Evolutionary conservation across 2,888 invertebrate species (phyloP).

Genomic region (Ariolimax columbianus): DNA sequence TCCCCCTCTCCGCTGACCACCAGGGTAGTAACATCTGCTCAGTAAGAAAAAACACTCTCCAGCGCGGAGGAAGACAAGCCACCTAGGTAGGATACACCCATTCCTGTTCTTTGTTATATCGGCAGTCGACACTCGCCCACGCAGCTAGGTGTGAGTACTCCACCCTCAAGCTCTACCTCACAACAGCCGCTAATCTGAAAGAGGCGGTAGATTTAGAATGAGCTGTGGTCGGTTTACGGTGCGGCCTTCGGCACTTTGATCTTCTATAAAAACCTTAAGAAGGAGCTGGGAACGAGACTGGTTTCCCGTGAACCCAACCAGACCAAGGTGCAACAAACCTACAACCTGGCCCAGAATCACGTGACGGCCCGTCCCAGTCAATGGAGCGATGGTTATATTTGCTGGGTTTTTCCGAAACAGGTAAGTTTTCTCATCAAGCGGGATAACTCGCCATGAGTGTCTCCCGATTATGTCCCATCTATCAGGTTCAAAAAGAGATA

Average conservation of each 20-base stretch:
- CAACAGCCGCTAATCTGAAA: neutral
- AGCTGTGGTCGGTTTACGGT: neutral
- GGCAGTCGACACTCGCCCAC: neutral
- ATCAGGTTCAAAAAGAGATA: no score
- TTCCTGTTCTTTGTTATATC: neutral
- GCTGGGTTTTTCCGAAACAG: neutral
- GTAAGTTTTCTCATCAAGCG: neutral
- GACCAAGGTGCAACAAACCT: neutral
- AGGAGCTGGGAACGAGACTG: neutral
- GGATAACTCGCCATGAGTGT: neutral
- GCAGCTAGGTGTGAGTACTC: neutral
- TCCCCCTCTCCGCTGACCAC: neutral
- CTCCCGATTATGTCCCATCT: neutral
- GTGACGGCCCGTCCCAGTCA: neutral
- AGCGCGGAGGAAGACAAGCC: neutral
- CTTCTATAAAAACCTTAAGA: neutral
- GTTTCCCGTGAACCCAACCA: neutral
- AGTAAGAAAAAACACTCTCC: no score
- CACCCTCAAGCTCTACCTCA: neutral
- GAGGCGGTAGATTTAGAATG: neutral
- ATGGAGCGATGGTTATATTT: neutral
- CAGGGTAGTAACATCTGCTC: neutral
- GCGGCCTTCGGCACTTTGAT: neutral
- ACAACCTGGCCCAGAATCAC: neutral
- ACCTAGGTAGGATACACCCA: neutral